A percentile compares a stretch with the other conserved stretches of the same genome.
These are phyloP conservation scores for Sebastes wilsoni DNA, from an alignment of 2,797 vertebrate species.

Conservation along the genomic window DNA sequence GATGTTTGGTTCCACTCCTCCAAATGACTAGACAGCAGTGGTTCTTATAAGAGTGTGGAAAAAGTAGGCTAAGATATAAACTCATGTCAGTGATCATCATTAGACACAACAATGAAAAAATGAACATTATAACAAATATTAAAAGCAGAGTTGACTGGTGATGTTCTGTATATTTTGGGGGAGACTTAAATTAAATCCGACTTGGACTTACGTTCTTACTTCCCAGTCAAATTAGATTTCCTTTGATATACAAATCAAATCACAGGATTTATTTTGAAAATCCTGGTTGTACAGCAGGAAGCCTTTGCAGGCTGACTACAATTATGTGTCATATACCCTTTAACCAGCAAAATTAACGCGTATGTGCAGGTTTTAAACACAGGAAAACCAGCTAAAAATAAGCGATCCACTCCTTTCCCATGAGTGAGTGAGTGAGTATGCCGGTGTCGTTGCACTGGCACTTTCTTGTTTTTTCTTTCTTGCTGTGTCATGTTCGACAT, in stretches of 20 bases:
- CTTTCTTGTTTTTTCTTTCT: too few species aligned
- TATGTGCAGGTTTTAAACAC: too few species aligned
- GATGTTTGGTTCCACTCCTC: not conserved
- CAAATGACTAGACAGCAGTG: not conserved
- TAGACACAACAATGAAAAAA: not conserved
- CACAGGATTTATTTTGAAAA: not conserved
- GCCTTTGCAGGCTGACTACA: not conserved
- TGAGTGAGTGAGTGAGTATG: too few species aligned
- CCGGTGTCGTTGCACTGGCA: too few species aligned
- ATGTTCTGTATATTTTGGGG: not conserved
- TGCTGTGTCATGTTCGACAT: too few species aligned
- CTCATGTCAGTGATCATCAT: not conserved
- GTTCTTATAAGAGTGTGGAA: not conserved
- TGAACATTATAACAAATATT: not conserved
- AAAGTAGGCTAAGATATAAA: not conserved
- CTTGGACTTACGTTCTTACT: not conserved
- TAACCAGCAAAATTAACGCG: accelerated
- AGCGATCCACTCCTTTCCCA: too few species aligned
- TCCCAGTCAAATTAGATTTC: not conserved
- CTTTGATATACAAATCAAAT: not conserved
- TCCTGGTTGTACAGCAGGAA: not conserved
- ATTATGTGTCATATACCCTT: not conserved
- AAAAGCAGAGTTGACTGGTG: not conserved
- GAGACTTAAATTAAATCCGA: not conserved
- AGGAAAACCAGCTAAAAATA: too few species aligned